phyloP scores from a whole-genome alignment of 2,888 invertebrate species.

The Neoascia interrupta region DNA sequence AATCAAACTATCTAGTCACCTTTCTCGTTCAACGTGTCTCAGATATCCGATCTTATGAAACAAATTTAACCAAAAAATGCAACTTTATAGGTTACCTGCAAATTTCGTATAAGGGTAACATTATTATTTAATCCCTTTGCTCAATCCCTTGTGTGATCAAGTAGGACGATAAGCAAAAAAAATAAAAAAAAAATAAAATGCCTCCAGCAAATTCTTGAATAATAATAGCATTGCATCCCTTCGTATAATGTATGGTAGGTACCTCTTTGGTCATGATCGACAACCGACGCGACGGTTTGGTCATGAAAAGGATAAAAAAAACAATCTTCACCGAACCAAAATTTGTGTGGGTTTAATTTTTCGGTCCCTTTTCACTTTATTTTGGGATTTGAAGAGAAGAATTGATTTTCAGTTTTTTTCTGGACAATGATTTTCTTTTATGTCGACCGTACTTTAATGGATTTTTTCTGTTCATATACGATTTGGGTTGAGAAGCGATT shows the following conservation, averaged over 20 bases:
- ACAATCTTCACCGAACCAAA: slow-evolving; percentile 22
- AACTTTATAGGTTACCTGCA: slow-evolving; percentile 36
- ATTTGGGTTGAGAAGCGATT: slow-evolving; percentile 59
- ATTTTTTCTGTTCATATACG: slow-evolving; percentile 61
- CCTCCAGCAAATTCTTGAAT: slow-evolving; percentile 64
- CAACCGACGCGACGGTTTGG: slow-evolving; percentile 19
- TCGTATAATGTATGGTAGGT: slow-evolving; percentile 21
- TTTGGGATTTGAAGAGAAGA: slow-evolving; percentile 31
- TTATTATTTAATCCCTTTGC: slow-evolving; percentile 66
- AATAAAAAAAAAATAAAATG: slow-evolving; percentile 25
- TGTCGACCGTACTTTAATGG: slow-evolving; percentile 58
- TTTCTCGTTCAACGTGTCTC: slow-evolving; percentile 13
- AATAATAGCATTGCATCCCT: slow-evolving; percentile 55
- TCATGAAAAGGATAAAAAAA: slow-evolving; percentile 26
- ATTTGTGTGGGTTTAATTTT: slow-evolving; percentile 60
- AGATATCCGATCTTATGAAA: slow-evolving; percentile 22
- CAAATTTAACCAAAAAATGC: neutral
- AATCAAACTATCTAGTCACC: slow-evolving; percentile 47
- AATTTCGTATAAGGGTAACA: slow-evolving; percentile 52
- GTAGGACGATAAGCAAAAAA: slow-evolving; percentile 35
- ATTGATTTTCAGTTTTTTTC: slow-evolving; percentile 2
- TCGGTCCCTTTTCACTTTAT: slow-evolving; percentile 42
- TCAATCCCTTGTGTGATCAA: slow-evolving; percentile 58
- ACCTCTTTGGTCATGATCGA: slow-evolving; percentile 57
- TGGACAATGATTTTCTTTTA: slow-evolving; percentile 59